Evolutionary conservation across 2,888 invertebrate genomes (phyloP).

Genomic region (Saturnia pavonia): DNA sequence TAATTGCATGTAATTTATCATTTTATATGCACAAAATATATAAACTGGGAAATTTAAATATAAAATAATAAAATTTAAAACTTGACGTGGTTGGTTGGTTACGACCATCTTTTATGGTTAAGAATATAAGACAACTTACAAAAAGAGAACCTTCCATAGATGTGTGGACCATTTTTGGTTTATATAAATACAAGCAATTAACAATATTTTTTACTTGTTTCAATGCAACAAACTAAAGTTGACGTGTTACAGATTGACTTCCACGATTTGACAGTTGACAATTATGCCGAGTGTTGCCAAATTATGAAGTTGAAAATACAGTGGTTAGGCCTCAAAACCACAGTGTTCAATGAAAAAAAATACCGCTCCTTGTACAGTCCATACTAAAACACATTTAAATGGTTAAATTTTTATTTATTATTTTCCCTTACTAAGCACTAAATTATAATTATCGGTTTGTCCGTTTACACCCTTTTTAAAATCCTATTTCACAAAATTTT

Average conservation of each 20-base stretch:
- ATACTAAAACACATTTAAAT: too few relatives aligned
- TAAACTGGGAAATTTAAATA: not conserved
- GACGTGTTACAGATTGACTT: slow-evolving; percentile 24
- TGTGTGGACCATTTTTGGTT: slow-evolving; percentile 62
- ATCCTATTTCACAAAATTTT: too few relatives aligned
- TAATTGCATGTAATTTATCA: too few relatives aligned
- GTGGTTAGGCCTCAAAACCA: too few relatives aligned
- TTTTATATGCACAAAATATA: not conserved
- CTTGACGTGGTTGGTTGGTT: not conserved
- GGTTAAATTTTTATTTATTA: too few relatives aligned
- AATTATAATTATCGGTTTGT: too few relatives aligned
- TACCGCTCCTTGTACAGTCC: too few relatives aligned
- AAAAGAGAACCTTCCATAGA: slow-evolving; percentile 71
- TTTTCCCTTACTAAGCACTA: too few relatives aligned
- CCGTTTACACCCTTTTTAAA: too few relatives aligned
- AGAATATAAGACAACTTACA: slow-evolving; percentile 50
- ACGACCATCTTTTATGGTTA: not conserved
- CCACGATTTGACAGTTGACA: not conserved
- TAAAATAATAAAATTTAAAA: not conserved
- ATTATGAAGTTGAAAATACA: too few relatives aligned
- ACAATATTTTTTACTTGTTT: not conserved
- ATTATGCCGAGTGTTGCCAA: too few relatives aligned
- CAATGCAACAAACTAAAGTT: slow-evolving; percentile 24
- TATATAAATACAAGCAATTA: slow-evolving; percentile 18
- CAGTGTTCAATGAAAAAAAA: too few relatives aligned